phyloP scores from a whole-genome alignment of 2,888 invertebrate genomes.

The Halocaridina rubra region DNA sequence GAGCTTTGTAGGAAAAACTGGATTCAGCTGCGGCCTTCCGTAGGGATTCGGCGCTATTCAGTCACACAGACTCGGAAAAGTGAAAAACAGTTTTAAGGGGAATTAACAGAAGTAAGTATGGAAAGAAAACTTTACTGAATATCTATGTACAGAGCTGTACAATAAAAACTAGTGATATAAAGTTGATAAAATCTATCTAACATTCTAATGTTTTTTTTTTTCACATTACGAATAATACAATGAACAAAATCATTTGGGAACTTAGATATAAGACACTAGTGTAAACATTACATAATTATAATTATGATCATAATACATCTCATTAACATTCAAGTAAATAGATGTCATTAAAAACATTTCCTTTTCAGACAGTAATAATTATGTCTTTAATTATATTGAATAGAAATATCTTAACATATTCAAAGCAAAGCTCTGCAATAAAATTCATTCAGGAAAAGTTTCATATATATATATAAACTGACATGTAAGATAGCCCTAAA shows the following conservation, averaged over 20 bases:
- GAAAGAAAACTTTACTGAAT: conserved; percentile 60
- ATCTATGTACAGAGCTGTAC: conserved; percentile 44
- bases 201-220: conserved; percentile 2
- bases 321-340: conserved; percentile 24
- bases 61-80: background rate
- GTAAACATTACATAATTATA: background rate
- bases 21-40: no score
- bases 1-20: background rate
- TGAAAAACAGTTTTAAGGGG: background rate
- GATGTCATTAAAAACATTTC: conserved; percentile 24
- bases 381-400: no score
- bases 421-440: conserved; percentile 51
- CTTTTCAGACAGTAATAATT: conserved; percentile 1
- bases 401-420: background rate
- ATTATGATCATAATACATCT: background rate
- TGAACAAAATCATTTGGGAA: conserved; percentile 15
- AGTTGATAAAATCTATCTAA: background rate
- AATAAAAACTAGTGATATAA: conserved; percentile 17
- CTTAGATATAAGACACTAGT: background rate
- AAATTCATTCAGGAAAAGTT: conserved; percentile 20
- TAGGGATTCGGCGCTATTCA: no score
- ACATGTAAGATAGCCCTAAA: no score
- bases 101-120: conserved; percentile 27
- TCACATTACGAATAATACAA: background rate
- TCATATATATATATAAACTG: no score